Percentiles rank a stretch among this genome's conserved stretches.
Evolutionary conservation across 2,797 vertebrate genomes (phyloP).

Genomic region (Heterohyrax brucei): DNA sequence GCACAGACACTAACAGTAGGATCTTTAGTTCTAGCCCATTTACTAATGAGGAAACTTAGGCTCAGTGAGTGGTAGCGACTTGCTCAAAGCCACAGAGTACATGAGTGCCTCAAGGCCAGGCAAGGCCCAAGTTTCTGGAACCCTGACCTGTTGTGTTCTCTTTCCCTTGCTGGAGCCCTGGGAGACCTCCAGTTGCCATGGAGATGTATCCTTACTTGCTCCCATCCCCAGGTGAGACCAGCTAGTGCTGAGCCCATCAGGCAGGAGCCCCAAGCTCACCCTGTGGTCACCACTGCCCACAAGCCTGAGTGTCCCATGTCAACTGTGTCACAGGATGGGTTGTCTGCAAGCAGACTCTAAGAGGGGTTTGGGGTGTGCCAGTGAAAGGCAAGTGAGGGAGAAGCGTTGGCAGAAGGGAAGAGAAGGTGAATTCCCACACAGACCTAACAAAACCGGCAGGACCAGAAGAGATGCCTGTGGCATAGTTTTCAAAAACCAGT

Average conservation of each 20-base stretch:
- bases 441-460: neutral
- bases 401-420: neutral
- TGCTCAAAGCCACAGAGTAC: neutral
- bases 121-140: neutral
- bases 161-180: neutral
- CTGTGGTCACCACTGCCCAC: neutral
- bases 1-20: neutral
- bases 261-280: no score
- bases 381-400: neutral
- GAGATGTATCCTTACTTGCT: neutral
- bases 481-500: no score
- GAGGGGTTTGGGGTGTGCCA: neutral
- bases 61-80: neutral
- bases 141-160: fast-evolving
- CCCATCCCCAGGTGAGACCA: neutral
- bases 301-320: neutral
- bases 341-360: neutral
- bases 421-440: fast-evolving
- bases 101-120: neutral
- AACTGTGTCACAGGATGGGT: neutral
- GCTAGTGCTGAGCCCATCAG: neutral
- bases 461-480: no score
- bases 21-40: neutral
- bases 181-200: neutral
- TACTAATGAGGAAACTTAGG: neutral